Evolutionary conservation across 2,113 vertebrate genomes (phyloP), one percentile per base, ranked within the genome.

Genomic region (Perca schrenkii): DNA sequence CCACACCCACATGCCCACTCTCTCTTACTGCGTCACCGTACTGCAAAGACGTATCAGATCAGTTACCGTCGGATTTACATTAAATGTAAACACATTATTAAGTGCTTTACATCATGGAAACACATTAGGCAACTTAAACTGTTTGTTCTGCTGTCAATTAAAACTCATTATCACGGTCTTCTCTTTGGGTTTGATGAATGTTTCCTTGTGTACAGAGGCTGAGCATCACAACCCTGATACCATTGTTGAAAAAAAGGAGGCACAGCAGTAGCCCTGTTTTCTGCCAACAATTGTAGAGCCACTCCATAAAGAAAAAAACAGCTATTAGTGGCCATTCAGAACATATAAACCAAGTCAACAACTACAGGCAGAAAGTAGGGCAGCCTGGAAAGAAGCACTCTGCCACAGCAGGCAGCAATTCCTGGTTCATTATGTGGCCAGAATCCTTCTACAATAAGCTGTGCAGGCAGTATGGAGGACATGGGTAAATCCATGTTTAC

Each of bases 301-400:
- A 54, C 72, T 86, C 60, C 36, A 78, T 81, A 69, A 64, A 79
- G 46, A 63, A 58, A 82, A 70, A 73, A 69, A 62, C 21, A 67
- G 28, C 43, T 47, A 86, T 86, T 82, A 82, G 84, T 91, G 79
- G 83, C 80, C 77, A 74, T 86, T 91, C 80, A 79, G 80, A 82
- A 68, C 79, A 89, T 83, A 91, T 84, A 93, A 89, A 88, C 74
- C 76, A 83, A 89, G 86, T 92, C 66, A 91, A 91, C 88, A 91
- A 86, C 83, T 88, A 74, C 65, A 80, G 53, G 83, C 75, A 58
- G 81, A 91, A 93, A 93, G 90, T 92, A 90, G 91, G 91, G 83
- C 91, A 89, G 82, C 82, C 71, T 79, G 82, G 82, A 83, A 88
- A 80, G 78, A 74, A 88, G 81, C 68, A 50, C 57, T 79, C 28